Conservation (phyloP, 2,888 invertebrate genomes). For the Scaptomyza caliginosa region DNA sequence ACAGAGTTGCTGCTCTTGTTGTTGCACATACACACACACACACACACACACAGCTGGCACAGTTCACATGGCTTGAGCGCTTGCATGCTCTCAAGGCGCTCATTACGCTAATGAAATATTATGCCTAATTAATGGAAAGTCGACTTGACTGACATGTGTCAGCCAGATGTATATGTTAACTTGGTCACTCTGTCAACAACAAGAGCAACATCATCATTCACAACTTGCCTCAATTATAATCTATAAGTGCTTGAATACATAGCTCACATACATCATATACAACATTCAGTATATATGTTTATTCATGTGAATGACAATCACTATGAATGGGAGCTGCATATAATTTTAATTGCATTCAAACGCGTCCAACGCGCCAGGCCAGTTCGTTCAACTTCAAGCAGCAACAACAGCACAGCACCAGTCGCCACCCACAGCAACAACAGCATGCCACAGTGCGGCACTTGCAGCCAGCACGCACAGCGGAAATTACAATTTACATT, state of each 20-base stretch:
- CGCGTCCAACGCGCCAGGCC: slow-evolving; percentile 58
- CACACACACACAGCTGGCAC: slow-evolving; percentile 54
- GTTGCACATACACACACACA: slow-evolving; percentile 7
- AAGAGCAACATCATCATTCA: slow-evolving; percentile 36
- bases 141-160: slow-evolving; percentile 69
- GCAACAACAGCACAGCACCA: slow-evolving; percentile 6
- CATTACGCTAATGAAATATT: slow-evolving; percentile 76
- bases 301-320: slow-evolving; percentile 45
- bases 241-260: slow-evolving; percentile 44
- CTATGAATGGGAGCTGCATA: slow-evolving; percentile 54
- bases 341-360: slow-evolving; percentile 77
- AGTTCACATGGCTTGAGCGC: slow-evolving; percentile 62
- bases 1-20: slow-evolving; percentile 7
- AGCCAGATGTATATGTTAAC: slow-evolving; percentile 74
- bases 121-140: slow-evolving; percentile 78
- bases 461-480: slow-evolving; percentile 29
- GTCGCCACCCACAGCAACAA: slow-evolving; percentile 21
- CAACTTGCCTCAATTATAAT: slow-evolving; percentile 75
- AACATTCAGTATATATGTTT: slow-evolving; percentile 18
- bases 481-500: slow-evolving; percentile 71
- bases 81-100: slow-evolving; percentile 40
- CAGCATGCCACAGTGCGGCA: slow-evolving; percentile 26
- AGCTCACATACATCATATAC: slow-evolving; percentile 2
- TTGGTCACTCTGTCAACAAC: slow-evolving; percentile 75
- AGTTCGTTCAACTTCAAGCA: slow-evolving; percentile 69